Evolutionary conservation across 2,113 vertebrate genomes (phyloP), one percentile per base, ranked within the genome.

Genomic region (Alectura lathami): DNA sequence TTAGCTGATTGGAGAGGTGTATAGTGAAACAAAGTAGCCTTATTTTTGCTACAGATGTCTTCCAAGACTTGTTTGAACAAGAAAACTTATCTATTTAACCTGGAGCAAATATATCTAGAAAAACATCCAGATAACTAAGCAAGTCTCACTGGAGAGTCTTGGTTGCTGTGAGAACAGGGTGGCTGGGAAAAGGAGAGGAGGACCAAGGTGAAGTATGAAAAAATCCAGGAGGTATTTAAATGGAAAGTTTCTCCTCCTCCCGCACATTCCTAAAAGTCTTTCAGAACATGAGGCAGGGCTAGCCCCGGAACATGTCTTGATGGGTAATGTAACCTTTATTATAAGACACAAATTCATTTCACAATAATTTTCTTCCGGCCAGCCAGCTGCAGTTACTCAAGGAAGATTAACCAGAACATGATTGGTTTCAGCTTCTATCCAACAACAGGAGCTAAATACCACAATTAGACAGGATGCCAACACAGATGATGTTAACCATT

Each of bases 311-410:
- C 38, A 16, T 32, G 84, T 64, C 89, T 89, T 75, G 62, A 72
- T 88, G 78, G 62, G 13, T 96, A 97, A 88, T 3, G 94, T 80
- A 88, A 97, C 90, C 66, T 93, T 91, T 84, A 75, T 89, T 94
- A 82, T 78, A 94, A 96, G 86, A 95, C 93, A 77, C 70, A 95
- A 86, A 88, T 92, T 94, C 26, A 96, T 96, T 95, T 96, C 92
- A 94, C 96, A 96, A 86, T 86, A 23, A 50, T 96, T 96, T 93
- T 97, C 91, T 97, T 98, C 95, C 12, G 10, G 79, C 79, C 84
- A 84, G 45, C 88, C 95, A 97, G 96, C 94, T 97, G 91, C 62
- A 85, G 88, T 87, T 96, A 75, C 91, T 98, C 94, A 95, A 87
- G 82, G 73, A 80, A 94, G 86, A 97, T 97, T 96, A 97, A 97